A percentile compares a stretch with the other conserved stretches of the same genome.
phyloP scores from a whole-genome alignment of 2,797 vertebrate genomes.

The Parambassis ranga region DNA sequence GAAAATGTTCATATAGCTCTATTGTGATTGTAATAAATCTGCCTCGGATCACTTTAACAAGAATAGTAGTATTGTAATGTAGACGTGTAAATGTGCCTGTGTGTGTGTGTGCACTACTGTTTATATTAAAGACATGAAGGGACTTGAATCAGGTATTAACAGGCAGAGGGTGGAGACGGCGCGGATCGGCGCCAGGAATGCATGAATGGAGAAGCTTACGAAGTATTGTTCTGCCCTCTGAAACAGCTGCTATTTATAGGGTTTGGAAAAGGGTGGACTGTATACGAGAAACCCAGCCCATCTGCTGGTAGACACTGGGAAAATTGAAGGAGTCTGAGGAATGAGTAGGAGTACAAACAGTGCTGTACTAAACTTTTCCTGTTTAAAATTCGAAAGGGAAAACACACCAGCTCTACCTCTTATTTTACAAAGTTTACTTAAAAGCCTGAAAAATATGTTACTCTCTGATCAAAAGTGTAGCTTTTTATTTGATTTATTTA shows the following conservation, averaged over 20 bases:
- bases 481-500: neutral
- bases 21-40: neutral
- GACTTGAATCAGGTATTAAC: constrained; percentile 68
- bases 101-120: constrained; percentile 24
- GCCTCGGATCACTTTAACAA: too few species aligned
- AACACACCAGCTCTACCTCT: constrained; percentile 5
- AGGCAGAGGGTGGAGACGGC: constrained; percentile 59
- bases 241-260: constrained; percentile 77
- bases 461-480: neutral
- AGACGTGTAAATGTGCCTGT: constrained; percentile 1
- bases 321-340: constrained; percentile 33
- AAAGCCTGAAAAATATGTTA: too few species aligned
- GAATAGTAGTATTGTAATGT: neutral
- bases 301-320: constrained; percentile 48
- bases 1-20: too few species aligned
- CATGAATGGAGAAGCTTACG: constrained; percentile 63
- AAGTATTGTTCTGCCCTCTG: constrained; percentile 62
- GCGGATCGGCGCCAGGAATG: constrained; percentile 61
- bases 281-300: constrained; percentile 52
- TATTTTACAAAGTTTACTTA: constrained; percentile 15
- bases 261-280: constrained; percentile 60
- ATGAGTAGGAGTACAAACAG: constrained; percentile 42
- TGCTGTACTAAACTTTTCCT: constrained; percentile 39
- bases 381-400: constrained; percentile 39
- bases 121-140: constrained; percentile 42